Evolutionary conservation across 2,113 vertebrate genomes (phyloP), one percentile per base, ranked within the genome.

Genomic region (Pelobates fuscus): DNA sequence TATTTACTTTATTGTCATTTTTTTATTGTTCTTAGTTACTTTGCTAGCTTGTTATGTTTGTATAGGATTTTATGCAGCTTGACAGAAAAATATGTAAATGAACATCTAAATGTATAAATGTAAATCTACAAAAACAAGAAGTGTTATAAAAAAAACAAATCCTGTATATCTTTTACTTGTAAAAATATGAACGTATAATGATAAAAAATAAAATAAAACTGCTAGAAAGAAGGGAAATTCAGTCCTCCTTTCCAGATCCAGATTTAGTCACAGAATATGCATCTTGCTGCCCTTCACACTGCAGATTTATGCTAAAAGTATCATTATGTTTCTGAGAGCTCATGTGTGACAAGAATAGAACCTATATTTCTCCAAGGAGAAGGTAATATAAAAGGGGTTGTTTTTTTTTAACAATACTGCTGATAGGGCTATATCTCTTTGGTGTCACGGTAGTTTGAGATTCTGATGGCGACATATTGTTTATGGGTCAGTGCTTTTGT

Each of bases 271-370:
- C 83, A 78, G 81, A 2, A 89, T 86, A 82, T n/a, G 71, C 72
- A 88, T 79, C 86, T 85, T 85, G 84, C 85, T 71, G 86, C 85
- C 88, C 82, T 88, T 88, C 88, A 88, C 78, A 77, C 66, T 87
- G 88, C 87, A 90, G 91, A 96, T 95, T 95, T 93, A 95, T 95
- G 87, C 87, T 87, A 81, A 88, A 94, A 94, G 94, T 97, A 93
- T 94, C 93, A 79, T 90, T 71, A 92, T 95, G 94, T 97, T 92
- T 95, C 94, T 84, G 85, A 88, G 87, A 94, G 87, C 86, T 91
- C 92, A 90, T 89, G 91, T 91, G 87, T 92, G 90, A 92, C 91
- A 78, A 86, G 92, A 92, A 94, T 95, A 90, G 88, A 92, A 91
- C 90, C 92, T 89, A 89, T 95, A 95, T 96, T 94, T 96, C 93